Evolutionary conservation across 64 coral and sea anemone genomes (phyloP).

Genomic region (Cladopsammia gracilis): DNA sequence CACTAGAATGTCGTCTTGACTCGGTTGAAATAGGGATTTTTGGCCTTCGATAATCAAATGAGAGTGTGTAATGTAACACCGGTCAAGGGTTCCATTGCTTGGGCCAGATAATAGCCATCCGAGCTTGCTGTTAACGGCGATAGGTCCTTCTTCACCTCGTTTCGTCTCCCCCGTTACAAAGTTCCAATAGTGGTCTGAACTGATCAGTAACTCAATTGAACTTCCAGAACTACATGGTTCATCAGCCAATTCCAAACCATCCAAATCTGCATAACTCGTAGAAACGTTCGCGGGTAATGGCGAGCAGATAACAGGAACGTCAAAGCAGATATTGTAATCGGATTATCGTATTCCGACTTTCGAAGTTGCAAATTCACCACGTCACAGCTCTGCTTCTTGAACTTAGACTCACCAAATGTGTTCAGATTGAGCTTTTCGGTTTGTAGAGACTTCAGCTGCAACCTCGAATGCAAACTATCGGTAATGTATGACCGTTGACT

Average conservation of each 20-base stretch:
- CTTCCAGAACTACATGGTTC: not conserved
- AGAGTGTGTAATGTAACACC: not conserved
- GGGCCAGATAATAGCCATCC: slow-evolving; percentile 49
- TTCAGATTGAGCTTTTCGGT: not conserved
- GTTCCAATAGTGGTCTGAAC: slow-evolving; percentile 37
- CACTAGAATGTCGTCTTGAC: slow-evolving; percentile 16
- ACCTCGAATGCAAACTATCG: not conserved
- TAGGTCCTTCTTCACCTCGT: not conserved
- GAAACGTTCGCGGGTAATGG: slow-evolving; percentile 13
- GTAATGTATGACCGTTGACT: slow-evolving; percentile 8
- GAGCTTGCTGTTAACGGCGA: slow-evolving; percentile 29
- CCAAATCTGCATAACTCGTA: slow-evolving; percentile 29
- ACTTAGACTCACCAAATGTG: slow-evolving; percentile 21
- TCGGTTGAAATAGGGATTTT: not conserved
- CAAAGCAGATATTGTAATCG: slow-evolving; percentile 10
- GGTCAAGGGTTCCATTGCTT: not conserved
- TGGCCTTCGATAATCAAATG: slow-evolving; percentile 37
- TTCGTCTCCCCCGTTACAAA: not conserved
- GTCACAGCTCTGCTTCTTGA: slow-evolving; percentile 30
- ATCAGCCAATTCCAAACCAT: slow-evolving; percentile 50
- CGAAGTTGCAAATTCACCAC: not conserved
- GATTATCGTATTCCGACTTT: not conserved
- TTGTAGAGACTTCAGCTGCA: slow-evolving; percentile 27
- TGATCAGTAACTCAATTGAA: slow-evolving; percentile 33
- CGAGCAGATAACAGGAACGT: slow-evolving; percentile 43